Conservation (phyloP, 2,888 invertebrate genomes). For the Apotomis betuletana region DNA sequence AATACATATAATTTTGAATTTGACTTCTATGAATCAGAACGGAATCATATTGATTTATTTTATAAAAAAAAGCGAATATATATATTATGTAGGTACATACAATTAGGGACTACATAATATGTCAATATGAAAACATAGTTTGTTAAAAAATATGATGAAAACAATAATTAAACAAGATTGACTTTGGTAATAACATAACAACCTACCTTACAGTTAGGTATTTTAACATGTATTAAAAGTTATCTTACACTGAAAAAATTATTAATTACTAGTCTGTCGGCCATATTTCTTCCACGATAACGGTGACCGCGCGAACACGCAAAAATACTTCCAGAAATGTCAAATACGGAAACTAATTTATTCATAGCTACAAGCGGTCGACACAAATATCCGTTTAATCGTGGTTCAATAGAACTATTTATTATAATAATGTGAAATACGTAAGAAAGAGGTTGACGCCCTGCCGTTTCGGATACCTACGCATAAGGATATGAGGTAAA, state of each 20-base stretch:
- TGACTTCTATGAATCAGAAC: too few species aligned
- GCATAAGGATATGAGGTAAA: slow-evolving; percentile 7
- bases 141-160: too few species aligned
- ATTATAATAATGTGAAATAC: slow-evolving; percentile 55
- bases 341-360: slow-evolving; percentile 38
- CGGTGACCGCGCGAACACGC: slow-evolving; percentile 1
- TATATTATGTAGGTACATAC: too few species aligned
- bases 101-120: too few species aligned
- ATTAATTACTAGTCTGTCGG: neutral
- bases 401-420: slow-evolving; percentile 72
- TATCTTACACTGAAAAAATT: neutral
- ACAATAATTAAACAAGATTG: too few species aligned
- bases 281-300: slow-evolving; percentile 16
- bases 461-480: slow-evolving; percentile 26
- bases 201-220: too few species aligned
- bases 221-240: too few species aligned
- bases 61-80: too few species aligned
- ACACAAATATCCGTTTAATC: slow-evolving; percentile 54
- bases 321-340: slow-evolving; percentile 21
- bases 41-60: too few species aligned
- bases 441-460: slow-evolving; percentile 48
- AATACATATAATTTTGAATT: too few species aligned
- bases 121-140: too few species aligned
- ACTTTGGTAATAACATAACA: too few species aligned
- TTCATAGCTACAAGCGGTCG: slow-evolving; percentile 45